phyloP scores from a whole-genome alignment of 2,113 vertebrate species.

The Rissa tridactyla region DNA sequence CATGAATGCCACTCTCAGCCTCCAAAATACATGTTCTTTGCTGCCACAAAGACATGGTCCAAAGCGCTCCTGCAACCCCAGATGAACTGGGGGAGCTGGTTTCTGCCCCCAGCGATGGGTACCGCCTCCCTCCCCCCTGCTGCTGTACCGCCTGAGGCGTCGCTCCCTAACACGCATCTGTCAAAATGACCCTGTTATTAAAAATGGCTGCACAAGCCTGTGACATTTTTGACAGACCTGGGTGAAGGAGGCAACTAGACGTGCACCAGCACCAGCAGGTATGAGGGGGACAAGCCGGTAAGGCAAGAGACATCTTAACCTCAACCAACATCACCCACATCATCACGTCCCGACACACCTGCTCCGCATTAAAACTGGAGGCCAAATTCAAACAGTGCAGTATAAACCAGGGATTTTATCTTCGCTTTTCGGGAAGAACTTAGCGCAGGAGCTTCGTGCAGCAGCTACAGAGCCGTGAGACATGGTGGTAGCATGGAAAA shows the following conservation, averaged over 20 bases:
- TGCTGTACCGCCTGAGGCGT: neutral
- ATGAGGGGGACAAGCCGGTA: neutral
- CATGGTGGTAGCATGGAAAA: rapidly evolving
- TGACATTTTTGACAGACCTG: neutral
- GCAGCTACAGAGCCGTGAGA: neutral
- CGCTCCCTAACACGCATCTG: neutral
- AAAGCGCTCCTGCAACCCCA: neutral
- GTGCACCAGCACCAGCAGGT: rapidly evolving
- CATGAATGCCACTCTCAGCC: neutral
- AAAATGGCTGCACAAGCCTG: rapidly evolving
- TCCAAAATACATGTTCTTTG: neutral
- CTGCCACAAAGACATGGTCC: neutral
- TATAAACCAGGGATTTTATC: neutral
- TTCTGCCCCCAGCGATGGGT: rapidly evolving
- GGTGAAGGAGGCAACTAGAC: neutral
- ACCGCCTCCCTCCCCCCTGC: neutral
- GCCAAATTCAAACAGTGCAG: neutral
- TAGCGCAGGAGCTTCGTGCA: neutral
- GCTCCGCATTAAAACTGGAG: neutral
- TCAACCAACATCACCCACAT: neutral
- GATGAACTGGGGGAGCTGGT: neutral
- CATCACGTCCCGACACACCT: neutral
- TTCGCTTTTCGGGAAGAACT: neutral
- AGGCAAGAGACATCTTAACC: neutral
- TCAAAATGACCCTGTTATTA: neutral